A percentile compares a stretch with the other conserved stretches of the same genome.
These are phyloP conservation scores for Agrotis clavis DNA, from an alignment of 2,888 invertebrate genomes.

Conservation along the genomic window DNA sequence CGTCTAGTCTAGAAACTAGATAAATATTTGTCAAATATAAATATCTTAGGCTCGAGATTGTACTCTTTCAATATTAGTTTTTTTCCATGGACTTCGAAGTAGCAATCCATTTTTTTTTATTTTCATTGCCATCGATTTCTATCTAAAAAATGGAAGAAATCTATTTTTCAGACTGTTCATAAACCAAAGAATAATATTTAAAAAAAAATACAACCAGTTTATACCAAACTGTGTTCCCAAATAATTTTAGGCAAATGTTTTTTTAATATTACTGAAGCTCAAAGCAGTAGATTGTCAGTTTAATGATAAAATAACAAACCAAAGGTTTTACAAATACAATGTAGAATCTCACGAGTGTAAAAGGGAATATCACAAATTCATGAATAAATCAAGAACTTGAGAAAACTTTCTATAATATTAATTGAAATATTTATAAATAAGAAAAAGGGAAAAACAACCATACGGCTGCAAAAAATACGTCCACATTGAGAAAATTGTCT, in stretches of 20 bases:
- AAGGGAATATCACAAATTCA: constrained; percentile 14
- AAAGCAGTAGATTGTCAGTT: constrained; percentile 18
- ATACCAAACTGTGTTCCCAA: constrained; percentile 8
- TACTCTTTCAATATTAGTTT: constrained; percentile 4
- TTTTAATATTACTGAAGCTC: neutral
- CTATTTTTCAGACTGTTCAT: neutral
- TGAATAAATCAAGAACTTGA: constrained; percentile 8
- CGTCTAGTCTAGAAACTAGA: constrained; percentile 16
- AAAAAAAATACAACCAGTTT: neutral
- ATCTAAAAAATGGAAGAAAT: too few species aligned
- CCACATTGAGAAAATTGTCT: too few species aligned
- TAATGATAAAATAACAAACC: constrained; percentile 27
- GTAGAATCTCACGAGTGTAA: neutral
- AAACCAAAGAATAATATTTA: too few species aligned
- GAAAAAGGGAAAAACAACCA: too few species aligned
- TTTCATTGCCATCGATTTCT: too few species aligned
- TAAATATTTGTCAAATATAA: constrained; percentile 28
- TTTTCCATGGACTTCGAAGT: constrained; percentile 1
- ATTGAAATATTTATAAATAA: too few species aligned
- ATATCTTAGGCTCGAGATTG: constrained; percentile 11
- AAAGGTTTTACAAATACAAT: constrained; percentile 11
- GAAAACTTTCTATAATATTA: neutral
- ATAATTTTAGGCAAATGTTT: constrained; percentile 16
- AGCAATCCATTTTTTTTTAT: neutral
- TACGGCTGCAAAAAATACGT: too few species aligned